Conservation (phyloP, 2,888 invertebrate genomes). For the Heliconius ismenius region DNA sequence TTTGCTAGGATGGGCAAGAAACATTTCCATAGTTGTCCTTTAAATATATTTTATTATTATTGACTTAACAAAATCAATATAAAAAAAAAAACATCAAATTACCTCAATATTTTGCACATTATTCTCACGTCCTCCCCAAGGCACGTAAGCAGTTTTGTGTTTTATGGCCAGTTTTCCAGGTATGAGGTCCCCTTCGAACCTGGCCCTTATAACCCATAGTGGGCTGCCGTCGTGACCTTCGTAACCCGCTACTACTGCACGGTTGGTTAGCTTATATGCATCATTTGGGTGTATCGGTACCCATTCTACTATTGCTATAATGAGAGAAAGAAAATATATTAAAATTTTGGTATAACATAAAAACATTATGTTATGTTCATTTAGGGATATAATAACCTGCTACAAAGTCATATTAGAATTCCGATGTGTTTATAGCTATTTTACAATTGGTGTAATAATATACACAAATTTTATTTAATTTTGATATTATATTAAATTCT, state of each 20-base stretch:
- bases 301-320: slow-evolving; percentile 68
- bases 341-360: neutral
- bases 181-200: slow-evolving; percentile 66
- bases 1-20: no score
- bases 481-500: no score
- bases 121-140: slow-evolving; percentile 71
- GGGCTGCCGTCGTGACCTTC: slow-evolving; percentile 74
- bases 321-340: neutral
- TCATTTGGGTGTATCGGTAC: slow-evolving; percentile 56
- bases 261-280: slow-evolving; percentile 56
- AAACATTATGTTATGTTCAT: no score
- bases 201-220: slow-evolving; percentile 71
- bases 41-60: neutral
- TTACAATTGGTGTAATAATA: neutral
- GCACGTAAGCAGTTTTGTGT: slow-evolving; percentile 67
- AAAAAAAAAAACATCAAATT: neutral
- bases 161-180: slow-evolving; percentile 74
- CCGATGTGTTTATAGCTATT: no score
- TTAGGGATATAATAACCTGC: neutral
- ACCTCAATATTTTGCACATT: slow-evolving; percentile 67
- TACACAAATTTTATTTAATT: no score
- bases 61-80: neutral
- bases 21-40: neutral
- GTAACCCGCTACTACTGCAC: slow-evolving; percentile 71
- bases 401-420: neutral